Base-by-base conservation (phyloP, 2,797 vertebrate species). In the Pipistrellus pygmaeus region DNA sequence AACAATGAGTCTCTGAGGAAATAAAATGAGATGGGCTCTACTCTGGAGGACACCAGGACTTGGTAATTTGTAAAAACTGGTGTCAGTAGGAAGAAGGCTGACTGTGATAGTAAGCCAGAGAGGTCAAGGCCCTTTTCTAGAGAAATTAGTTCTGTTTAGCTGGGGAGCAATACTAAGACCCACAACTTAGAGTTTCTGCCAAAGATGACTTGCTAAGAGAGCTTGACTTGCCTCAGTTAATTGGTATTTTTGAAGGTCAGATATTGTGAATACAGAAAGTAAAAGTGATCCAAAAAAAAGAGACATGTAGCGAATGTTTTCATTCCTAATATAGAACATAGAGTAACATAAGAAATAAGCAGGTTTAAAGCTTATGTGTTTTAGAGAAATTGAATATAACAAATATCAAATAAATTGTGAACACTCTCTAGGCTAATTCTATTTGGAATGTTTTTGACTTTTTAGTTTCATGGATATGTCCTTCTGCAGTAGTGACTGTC, bases 391-490 rank as follows among this genome's bases (percentile, higher is more conserved):
- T 66, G 44, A 71, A 30, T 80, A 53, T 21, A 60, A 66, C n/a
- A 93, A 84, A 38, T 30, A 68, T 18, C 78, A 94, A 85, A 83
- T 30, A 80, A 44, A 55, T 48, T 88, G 6, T 30, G 77, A 72
- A 53, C 48, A 7, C 2, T 38, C 64, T 64, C 21, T 72, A 85
- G 25, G 60, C 62, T 62, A 55, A 86, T 82, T 87, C 20, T 60
- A 2, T 55, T 72, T 25, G 25, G 32, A 51, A 17, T 84, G 18
- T 30, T 64, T 69, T 91, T 66, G 30, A 38, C 30, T 57, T 57
- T 82, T n/a, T 13, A 17, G 25, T 72, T 66, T 93, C 51, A 41
- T 38, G 9, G 21, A 6, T 69, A 57, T 44, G 18, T 51, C 13
- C 41, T 51, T 55, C 38, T 80, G 23, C 30, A 1, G 1, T 32